These are phyloP conservation scores for Diploscapter pachys DNA, from an alignment of 1,140 invertebrate species.

Conservation along the genomic window DNA sequence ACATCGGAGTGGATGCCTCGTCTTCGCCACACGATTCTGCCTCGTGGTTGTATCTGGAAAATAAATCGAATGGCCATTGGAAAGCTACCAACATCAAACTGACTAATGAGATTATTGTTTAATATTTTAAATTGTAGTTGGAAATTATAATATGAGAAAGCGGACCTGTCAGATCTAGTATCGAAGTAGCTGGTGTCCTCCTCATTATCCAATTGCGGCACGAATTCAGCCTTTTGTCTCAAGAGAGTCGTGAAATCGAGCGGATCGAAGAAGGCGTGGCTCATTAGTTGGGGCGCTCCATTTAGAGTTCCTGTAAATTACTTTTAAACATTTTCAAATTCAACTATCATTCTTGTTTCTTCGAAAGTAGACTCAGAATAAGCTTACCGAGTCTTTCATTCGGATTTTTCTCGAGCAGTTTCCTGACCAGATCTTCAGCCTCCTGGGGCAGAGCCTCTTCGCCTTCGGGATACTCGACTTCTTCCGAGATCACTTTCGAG, in stretches of 20 bases:
- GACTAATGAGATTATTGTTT: too few relatives aligned
- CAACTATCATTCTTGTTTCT: not conserved
- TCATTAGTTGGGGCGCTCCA: constrained; percentile 91
- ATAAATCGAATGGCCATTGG: too few relatives aligned
- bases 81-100: too few relatives aligned
- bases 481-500: constrained; percentile 85
- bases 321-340: not conserved
- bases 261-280: constrained; percentile 85
- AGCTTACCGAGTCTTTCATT: constrained; percentile 76
- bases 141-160: too few relatives aligned
- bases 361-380: constrained; percentile 1
- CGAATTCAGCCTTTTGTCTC: constrained; percentile 95
- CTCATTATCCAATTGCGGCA: constrained; percentile 92
- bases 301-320: constrained; percentile 67
- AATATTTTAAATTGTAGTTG: too few relatives aligned
- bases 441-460: constrained; percentile 84
- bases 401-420: constrained; percentile 84
- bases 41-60: constrained; percentile 53
- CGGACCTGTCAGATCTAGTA: constrained; percentile 22
- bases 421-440: constrained; percentile 84
- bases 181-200: constrained; percentile 99
- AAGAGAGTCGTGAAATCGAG: constrained; percentile 94
- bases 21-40: constrained; percentile 52
- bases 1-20: constrained; percentile 53
- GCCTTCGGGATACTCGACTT: constrained; percentile 69